Conservation (phyloP, 2,797 vertebrate species). For the Mormyrus proboscirostris region DNA sequence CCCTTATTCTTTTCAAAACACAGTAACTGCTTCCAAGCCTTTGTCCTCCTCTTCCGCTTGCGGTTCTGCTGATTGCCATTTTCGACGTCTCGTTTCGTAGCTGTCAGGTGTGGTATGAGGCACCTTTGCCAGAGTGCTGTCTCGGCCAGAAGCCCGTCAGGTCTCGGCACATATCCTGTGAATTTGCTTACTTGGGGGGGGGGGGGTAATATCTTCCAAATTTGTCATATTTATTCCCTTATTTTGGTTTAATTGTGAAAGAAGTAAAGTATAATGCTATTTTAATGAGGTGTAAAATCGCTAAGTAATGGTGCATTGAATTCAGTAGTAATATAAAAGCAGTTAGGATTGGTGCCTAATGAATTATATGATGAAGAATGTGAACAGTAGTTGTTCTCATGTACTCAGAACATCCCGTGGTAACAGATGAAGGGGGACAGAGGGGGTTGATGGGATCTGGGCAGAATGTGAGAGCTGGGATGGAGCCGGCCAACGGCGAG, state of each 20-base stretch:
- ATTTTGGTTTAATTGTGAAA: not conserved
- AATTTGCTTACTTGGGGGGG: not conserved
- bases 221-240: conserved; percentile 1
- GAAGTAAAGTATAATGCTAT: not conserved
- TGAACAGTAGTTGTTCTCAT: not conserved
- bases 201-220: not conserved
- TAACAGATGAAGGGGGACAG: conserved; percentile 14
- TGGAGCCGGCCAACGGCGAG: conserved; percentile 40
- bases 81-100: not conserved
- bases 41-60: not conserved
- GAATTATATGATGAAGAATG: not conserved
- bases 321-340: not conserved
- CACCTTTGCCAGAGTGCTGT: not conserved
- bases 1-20: not conserved
- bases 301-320: not conserved
- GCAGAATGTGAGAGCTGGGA: conserved; percentile 29
- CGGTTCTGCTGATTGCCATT: not conserved
- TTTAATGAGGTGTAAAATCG: conserved; percentile 6
- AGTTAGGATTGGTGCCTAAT: not conserved
- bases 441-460: conserved; percentile 18
- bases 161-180: not conserved
- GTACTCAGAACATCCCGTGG: not conserved
- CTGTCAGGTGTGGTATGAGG: not conserved
- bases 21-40: not conserved
- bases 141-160: not conserved